Evolutionary conservation across 2,797 vertebrate species (phyloP).

Genomic region (Tadarida brasiliensis): DNA sequence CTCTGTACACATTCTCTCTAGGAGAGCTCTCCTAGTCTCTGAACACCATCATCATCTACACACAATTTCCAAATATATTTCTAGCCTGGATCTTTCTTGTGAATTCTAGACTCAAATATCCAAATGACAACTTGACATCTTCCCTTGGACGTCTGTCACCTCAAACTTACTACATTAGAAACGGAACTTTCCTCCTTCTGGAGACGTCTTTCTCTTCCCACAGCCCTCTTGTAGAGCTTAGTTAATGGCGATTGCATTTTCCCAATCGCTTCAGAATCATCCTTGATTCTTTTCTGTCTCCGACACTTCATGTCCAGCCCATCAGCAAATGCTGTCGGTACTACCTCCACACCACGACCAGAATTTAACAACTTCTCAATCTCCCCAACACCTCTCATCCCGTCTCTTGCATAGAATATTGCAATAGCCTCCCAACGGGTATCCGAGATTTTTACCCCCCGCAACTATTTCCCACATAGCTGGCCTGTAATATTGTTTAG

Average conservation of each 20-base stretch:
- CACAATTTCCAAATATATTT: background rate
- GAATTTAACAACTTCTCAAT: background rate
- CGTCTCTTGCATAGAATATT: background rate
- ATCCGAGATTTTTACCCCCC: background rate
- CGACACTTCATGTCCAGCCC: background rate
- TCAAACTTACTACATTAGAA: slow-evolving; percentile 19
- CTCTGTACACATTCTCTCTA: background rate
- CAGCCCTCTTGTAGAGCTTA: slow-evolving; percentile 2
- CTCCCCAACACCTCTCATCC: background rate
- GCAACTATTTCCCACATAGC: background rate
- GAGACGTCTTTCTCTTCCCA: slow-evolving; percentile 52
- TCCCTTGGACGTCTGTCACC: slow-evolving; percentile 39
- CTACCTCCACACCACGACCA: background rate
- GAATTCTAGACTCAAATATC: slow-evolving; percentile 10
- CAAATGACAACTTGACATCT: slow-evolving; percentile 56
- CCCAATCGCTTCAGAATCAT: slow-evolving; percentile 41
- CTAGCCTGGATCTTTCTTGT: background rate
- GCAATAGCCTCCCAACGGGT: background rate
- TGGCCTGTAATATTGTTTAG: background rate
- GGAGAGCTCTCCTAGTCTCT: background rate
- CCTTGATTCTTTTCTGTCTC: slow-evolving; percentile 13
- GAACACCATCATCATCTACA: background rate
- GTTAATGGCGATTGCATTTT: background rate
- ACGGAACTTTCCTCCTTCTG: background rate
- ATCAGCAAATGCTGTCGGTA: slow-evolving; percentile 36